Percentiles rank a stretch among this genome's conserved stretches.
phyloP scores from a whole-genome alignment of 2,797 vertebrate species.

The Hybognathus amarus region DNA sequence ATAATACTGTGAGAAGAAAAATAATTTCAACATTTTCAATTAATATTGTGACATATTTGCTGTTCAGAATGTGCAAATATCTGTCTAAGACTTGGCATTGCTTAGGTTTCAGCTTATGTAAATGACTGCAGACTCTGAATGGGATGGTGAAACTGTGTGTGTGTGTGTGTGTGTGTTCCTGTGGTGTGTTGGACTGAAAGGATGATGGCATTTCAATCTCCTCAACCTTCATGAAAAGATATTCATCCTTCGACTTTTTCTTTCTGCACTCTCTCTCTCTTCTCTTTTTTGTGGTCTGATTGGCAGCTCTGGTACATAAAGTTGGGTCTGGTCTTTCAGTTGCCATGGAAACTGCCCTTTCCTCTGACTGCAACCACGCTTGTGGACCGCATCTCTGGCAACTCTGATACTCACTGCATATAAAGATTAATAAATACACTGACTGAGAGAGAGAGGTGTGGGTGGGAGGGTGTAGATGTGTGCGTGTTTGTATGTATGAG shows the following conservation, averaged over 20 bases:
- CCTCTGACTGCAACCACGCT: slow-evolving; percentile 56
- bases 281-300: slow-evolving; percentile 59
- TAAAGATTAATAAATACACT: slow-evolving; percentile 60
- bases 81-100: not conserved
- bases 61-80: slow-evolving; percentile 16
- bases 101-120: slow-evolving; percentile 46
- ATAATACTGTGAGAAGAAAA: not conserved
- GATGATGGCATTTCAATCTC: slow-evolving; percentile 56
- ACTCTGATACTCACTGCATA: slow-evolving; percentile 55
- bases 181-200: slow-evolving; percentile 24
- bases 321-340: slow-evolving; percentile 66
- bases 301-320: slow-evolving; percentile 63
- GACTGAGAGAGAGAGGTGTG: slow-evolving; percentile 3
- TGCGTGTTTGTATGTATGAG: not conserved
- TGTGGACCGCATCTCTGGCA: slow-evolving; percentile 58
- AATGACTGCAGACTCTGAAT: slow-evolving; percentile 39
- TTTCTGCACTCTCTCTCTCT: slow-evolving; percentile 43
- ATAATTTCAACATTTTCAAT: not conserved
- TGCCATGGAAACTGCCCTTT: slow-evolving; percentile 73
- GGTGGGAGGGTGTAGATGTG: not conserved
- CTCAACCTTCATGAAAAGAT: slow-evolving; percentile 66
- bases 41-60: slow-evolving; percentile 15
- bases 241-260: slow-evolving; percentile 57
- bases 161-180: not conserved
- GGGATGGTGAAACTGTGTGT: not conserved